Base-by-base conservation (phyloP, 2,888 invertebrate genomes). In the Phoenoteleia sp. region DNA sequence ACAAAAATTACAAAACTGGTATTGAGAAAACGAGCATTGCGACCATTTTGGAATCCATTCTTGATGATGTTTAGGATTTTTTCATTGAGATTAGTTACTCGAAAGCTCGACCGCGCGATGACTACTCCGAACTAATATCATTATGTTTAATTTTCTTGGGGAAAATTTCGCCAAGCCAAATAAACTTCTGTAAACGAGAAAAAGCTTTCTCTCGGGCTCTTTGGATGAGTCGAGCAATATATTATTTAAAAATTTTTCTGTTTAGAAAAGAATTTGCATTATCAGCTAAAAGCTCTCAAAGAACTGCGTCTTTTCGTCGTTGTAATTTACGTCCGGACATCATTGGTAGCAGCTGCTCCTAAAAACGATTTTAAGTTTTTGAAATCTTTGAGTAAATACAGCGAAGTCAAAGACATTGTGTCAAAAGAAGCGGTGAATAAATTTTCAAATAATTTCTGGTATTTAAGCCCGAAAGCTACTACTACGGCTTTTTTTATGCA, bases 141-240 rank as follows among this genome's bases (percentile, higher is more conserved):
- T 74, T 89, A 66, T 69, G 64, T 29, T 49, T 87, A 7, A 88
- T 90, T 69, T 90, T 88, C 64, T 81, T 89, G n/a, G 87, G 86
- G 21, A 86, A 77, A 56, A 49, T 66, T 42, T 79, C 84, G 49
- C 54, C 47, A 17, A 71, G 72, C 33, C 62, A 86, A 66, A 69
- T 87, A 7, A 83, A 77, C 52, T 87, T 88, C 81, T 66, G 74
- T 33, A 67, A 79, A 17, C 88, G 87, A 69, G 89, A 89, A 25
- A n/a, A n/a, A n/a, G 86, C 88, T 19, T 72, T 87, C 52, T 88
- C 86, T 27, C 89, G 88, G 67, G 88, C 90, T 56, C 81, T 88
- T n/a, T 90, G 89, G 88, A 90, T 90, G 88, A 69, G 84, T 13
- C 88, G 84, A 75, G 88, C 85, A 25, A 81, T 80, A 39, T 64